Base-by-base conservation (phyloP, 2,888 invertebrate genomes). In the Lydus trimaculatus region DNA sequence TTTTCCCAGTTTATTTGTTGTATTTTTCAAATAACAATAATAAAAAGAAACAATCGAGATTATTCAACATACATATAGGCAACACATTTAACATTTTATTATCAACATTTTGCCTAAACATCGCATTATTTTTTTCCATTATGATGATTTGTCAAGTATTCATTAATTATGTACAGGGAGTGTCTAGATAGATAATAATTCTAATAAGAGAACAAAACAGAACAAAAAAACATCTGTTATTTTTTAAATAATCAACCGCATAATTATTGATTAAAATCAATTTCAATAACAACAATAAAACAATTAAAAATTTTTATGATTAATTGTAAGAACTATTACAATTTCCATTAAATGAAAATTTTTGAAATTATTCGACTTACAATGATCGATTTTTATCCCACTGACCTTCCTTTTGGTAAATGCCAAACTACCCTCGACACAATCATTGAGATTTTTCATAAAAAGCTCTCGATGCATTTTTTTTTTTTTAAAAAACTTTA, bases 401-500 rank as follows among this genome's bases (percentile, higher is more conserved):
- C 65, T 58, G 72, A 76, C 72, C 74, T 73, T 66, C 68, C 71
- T 56, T 56, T 61, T 71, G 11, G 73, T 74, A 66, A 73, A 67
- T 15, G 67, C 70, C 65, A 71, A 72, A 69, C 70, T 74, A n/a
- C 74, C 77, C 31, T 79, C 76, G 9, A 76, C 73, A 61, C 72
- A 69, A 48, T 74, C 73, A 20, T 80, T 79, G 25, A 81, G 70
- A 72, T 77, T 80, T 75, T 77, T 81, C 63, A 79, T 70, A 72
- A 81, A 78, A 56, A 78, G 69, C 36, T 80, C 77, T 60, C 76
- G 73, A 67, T 76, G 78, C 76, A 80, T 80, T 69, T 71, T 76
- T 43, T 56, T 68, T 33, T 33, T 7, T 36, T 2, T 36, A 20
- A 52, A 17, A 6, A 0, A 6, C 2, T 43, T 59, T 56, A 58